A percentile compares a stretch with the other conserved stretches of the same genome.
Evolutionary conservation across 2,888 invertebrate genomes (phyloP).

Genomic region (Acronicta leporina): DNA sequence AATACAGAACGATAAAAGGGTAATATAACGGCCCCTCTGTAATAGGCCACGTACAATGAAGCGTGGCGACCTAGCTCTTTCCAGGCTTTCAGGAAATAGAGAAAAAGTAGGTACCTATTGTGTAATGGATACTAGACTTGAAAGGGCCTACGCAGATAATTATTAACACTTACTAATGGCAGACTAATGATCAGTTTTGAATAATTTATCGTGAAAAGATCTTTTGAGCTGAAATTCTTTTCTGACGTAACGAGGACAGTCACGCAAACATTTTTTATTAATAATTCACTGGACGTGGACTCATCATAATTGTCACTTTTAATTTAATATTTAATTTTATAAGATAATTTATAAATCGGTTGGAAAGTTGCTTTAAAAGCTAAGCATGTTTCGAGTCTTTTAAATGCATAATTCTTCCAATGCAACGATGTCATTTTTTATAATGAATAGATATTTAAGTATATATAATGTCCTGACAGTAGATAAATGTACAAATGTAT

Average conservation of each 20-base stretch:
- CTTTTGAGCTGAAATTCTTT: slow-evolving; percentile 22
- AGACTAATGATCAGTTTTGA: slow-evolving; percentile 25
- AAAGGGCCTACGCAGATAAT: slow-evolving; percentile 46
- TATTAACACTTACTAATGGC: slow-evolving; percentile 26
- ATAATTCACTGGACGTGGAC: neutral
- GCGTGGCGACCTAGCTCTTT: slow-evolving; percentile 8
- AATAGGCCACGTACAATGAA: slow-evolving; percentile 19
- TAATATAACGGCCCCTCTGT: slow-evolving; percentile 25
- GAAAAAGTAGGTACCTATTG: slow-evolving; percentile 11
- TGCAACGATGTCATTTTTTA: too few species aligned
- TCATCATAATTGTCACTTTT: too few species aligned
- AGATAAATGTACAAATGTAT: slow-evolving; percentile 4
- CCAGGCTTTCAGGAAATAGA: slow-evolving; percentile 6
- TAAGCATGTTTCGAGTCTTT: slow-evolving; percentile 1
- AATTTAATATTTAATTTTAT: too few species aligned
- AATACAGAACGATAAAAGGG: slow-evolving; percentile 21
- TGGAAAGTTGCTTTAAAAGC: neutral
- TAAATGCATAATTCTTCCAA: neutral
- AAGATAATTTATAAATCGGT: neutral
- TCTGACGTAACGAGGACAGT: neutral
- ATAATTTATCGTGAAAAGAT: slow-evolving; percentile 14
- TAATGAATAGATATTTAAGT: too few species aligned
- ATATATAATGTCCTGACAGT: too few species aligned
- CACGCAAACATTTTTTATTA: slow-evolving; percentile 22
- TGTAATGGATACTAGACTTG: slow-evolving; percentile 26